Evolutionary conservation across 2,113 vertebrate species (phyloP).

Genomic region (Rhabdomys dilectus): DNA sequence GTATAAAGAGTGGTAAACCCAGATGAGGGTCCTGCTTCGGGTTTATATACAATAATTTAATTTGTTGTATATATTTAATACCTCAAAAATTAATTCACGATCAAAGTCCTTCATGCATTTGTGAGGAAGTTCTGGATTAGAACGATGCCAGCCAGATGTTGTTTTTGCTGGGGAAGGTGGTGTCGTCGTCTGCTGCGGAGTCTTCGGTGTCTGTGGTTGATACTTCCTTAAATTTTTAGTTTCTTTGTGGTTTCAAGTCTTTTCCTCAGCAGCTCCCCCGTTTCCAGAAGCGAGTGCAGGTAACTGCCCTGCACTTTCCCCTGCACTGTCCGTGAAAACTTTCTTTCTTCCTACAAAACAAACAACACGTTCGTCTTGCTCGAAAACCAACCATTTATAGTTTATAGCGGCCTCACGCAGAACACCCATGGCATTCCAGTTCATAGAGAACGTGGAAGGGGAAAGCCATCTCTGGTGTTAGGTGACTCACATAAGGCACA

Average conservation of each 20-base stretch:
- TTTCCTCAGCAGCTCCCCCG: constrained; percentile 96
- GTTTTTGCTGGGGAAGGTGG: constrained; percentile 82
- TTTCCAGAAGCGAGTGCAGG: constrained; percentile 96
- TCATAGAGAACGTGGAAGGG: constrained; percentile 35
- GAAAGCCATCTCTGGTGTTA: not conserved
- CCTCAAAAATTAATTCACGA: constrained; percentile 88
- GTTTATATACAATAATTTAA: constrained; percentile 98
- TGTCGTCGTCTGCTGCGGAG: constrained; percentile 60
- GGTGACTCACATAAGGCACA: constrained; percentile 7
- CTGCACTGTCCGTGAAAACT: constrained; percentile 93
- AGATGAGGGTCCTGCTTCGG: constrained; percentile 86
- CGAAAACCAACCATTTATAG: not conserved
- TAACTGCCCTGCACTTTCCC: constrained; percentile 98
- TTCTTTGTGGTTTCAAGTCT: constrained; percentile 95
- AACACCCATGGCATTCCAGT: not conserved
- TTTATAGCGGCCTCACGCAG: not conserved
- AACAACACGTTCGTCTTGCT: constrained; percentile 52
- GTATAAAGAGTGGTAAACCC: constrained; percentile 92
- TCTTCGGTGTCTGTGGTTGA: constrained; percentile 63
- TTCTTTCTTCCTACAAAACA: constrained; percentile 92
- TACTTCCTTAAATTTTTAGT: constrained; percentile 93
- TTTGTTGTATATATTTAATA: constrained; percentile 88
- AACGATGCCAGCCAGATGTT: constrained; percentile 84
- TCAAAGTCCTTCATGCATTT: constrained; percentile 92
- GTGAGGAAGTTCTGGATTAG: constrained; percentile 91